These are phyloP conservation scores for Drosophila tani DNA, from an alignment of 1,140 invertebrate genomes.

Conservation along the genomic window DNA sequence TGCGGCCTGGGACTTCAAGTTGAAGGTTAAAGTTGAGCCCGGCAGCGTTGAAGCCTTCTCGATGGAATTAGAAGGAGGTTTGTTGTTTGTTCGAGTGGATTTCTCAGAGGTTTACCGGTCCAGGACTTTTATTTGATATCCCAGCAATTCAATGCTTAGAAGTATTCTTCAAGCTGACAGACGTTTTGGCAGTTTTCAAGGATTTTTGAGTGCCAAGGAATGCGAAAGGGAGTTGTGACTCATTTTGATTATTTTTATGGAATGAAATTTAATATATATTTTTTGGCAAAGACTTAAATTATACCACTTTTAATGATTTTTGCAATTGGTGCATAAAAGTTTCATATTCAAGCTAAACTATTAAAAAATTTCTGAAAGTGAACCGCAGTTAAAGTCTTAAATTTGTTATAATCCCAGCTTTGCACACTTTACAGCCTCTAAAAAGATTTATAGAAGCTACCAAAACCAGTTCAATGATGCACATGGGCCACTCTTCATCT, in stretches of 20 bases:
- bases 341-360: too few species aligned
- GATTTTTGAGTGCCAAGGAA: neutral
- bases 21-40: slow-evolving; percentile 78
- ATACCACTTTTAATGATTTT: too few species aligned
- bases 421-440: slow-evolving; percentile 25
- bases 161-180: slow-evolving; percentile 40
- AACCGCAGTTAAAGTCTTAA: slow-evolving; percentile 5
- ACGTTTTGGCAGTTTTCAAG: slow-evolving; percentile 40
- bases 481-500: neutral
- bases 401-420: slow-evolving; percentile 14
- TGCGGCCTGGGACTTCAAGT: slow-evolving; percentile 45
- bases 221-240: neutral
- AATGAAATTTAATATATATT: neutral
- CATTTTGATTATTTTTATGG: too few species aligned
- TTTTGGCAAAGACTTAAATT: too few species aligned
- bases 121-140: slow-evolving; percentile 19
- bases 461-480: slow-evolving; percentile 19
- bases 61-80: slow-evolving; percentile 47
- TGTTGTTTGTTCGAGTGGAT: slow-evolving; percentile 28
- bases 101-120: slow-evolving; percentile 31
- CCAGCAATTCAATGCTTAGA: slow-evolving; percentile 6
- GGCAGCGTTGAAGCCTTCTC: slow-evolving; percentile 19
- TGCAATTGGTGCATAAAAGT: too few species aligned
- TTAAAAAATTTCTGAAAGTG: too few species aligned
- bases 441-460: slow-evolving; percentile 15